Base-by-base conservation (phyloP, 2,888 invertebrate genomes). In the Onthophagus sagittarius region DNA sequence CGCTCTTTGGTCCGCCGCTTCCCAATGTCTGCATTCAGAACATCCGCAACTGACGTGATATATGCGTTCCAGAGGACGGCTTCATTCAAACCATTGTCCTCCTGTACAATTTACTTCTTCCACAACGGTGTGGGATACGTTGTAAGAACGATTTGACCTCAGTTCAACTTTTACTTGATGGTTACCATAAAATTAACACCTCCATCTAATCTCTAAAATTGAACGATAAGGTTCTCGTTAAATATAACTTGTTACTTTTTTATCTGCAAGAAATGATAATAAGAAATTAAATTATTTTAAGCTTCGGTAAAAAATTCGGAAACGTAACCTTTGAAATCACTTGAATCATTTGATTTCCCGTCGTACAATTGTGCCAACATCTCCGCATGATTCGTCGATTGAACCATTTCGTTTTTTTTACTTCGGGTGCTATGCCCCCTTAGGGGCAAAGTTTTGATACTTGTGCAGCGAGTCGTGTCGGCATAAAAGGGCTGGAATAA, bases 381-480 rank as follows among this genome's bases (percentile, higher is more conserved):
- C 63, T n/a, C 63, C 7, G 39, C 69, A 2, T 31, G 15, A 63
- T 62, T 23, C 15, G 23, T 31, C 69, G 69, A 70, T 15, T 33
- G 6, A 39, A 15, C 70, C 11, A 4, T 31, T 7, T 15, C 63
- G 1, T 14, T 11, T 13, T 63, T 7, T 23, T 67, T 67, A 1
- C 23, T 23, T 53, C 64, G 73, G 74, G 75, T 71, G 75, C 75
- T 75, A 63, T 65, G 73, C 72, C 73, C 39, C 79, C 80, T 83
- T 82, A 79, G 82, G 80, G 81, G 82, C 79, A 82, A 83, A 85
- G 85, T 85, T 85, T 84, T 84, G 85, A 85, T 85, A 84, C 84
- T 85, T 83, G 84, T 82, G 83, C 85, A 83, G 75, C 81, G 84
- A 84, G 81, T 83, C 83, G 84, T 84, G 81, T 80, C 79, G 76